phyloP scores from a whole-genome alignment of 2,113 vertebrate species.

The Mixornis gularis region DNA sequence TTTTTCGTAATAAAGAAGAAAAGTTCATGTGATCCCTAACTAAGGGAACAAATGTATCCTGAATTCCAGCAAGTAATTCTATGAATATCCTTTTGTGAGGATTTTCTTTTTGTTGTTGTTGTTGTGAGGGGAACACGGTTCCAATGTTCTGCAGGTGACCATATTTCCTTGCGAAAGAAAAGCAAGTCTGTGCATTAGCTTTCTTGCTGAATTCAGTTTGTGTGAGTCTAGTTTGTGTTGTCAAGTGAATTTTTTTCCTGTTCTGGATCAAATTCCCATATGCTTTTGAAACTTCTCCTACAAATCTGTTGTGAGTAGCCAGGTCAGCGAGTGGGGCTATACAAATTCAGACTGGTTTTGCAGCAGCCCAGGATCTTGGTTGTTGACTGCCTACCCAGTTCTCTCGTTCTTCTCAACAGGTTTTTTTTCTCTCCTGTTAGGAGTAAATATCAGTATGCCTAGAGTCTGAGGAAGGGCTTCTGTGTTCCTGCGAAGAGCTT shows the following conservation, averaged over 20 bases:
- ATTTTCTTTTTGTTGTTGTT: not conserved
- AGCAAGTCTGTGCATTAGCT: fast-evolving
- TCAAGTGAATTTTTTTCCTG: not conserved
- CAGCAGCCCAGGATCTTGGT: not conserved
- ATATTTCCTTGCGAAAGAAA: not conserved
- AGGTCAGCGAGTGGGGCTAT: not conserved
- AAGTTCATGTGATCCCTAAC: not conserved
- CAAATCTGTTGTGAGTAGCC: not conserved
- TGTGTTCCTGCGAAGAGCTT: not conserved
- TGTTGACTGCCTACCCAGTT: not conserved
- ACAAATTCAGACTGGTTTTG: not conserved
- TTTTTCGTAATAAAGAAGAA: not conserved
- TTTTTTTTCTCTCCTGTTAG: constrained; percentile 20
- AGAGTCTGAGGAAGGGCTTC: constrained; percentile 33
- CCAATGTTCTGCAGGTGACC: not conserved
- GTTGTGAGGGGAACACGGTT: fast-evolving
- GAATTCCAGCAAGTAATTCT: not conserved
- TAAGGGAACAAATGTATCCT: not conserved
- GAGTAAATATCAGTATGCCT: constrained; percentile 62
- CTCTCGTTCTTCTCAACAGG: not conserved
- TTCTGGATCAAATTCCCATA: not conserved
- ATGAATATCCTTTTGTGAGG: not conserved
- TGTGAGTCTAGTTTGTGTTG: not conserved
- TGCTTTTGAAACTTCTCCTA: not conserved
- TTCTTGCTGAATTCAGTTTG: not conserved